phyloP scores from a whole-genome alignment of 1,140 invertebrate species.

The Periplaneta americana region DNA sequence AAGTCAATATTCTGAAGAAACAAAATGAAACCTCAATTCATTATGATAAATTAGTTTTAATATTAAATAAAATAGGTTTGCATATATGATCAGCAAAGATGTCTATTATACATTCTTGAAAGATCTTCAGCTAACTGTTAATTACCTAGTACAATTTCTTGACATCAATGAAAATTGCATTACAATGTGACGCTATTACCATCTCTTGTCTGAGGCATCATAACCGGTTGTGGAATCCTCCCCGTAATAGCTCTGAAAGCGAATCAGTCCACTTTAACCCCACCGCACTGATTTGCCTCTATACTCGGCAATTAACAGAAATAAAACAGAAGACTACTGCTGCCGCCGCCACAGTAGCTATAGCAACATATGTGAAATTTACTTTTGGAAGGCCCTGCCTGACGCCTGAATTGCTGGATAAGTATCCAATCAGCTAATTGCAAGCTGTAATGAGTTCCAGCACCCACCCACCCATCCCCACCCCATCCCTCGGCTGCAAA shows the following conservation, averaged over 20 bases:
- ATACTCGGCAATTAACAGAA: background rate
- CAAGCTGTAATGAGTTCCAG: background rate
- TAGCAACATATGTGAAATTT: background rate
- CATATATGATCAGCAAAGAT: too few species aligned
- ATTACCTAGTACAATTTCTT: too few species aligned
- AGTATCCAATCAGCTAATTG: conserved; percentile 8
- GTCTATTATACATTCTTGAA: too few species aligned
- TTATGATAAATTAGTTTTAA: too few species aligned
- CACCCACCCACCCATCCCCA: background rate
- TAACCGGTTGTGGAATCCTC: background rate
- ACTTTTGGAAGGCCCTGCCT: background rate
- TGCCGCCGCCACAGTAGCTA: too few species aligned
- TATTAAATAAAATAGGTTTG: too few species aligned
- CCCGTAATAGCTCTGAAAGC: background rate
- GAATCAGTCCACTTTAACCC: background rate
- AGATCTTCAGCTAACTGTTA: too few species aligned
- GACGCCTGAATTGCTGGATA: background rate
- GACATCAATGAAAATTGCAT: too few species aligned
- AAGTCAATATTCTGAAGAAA: too few species aligned
- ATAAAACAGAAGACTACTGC: background rate
- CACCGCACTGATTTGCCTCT: background rate
- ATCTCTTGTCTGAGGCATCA: too few species aligned
- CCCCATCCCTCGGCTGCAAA: background rate
- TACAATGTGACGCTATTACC: too few species aligned
- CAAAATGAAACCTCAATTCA: too few species aligned